Percentiles rank a stretch among this genome's conserved stretches.
These are phyloP conservation scores for Latrodectus geometricus DNA, from an alignment of 1,140 invertebrate genomes.

Conservation along the genomic window DNA sequence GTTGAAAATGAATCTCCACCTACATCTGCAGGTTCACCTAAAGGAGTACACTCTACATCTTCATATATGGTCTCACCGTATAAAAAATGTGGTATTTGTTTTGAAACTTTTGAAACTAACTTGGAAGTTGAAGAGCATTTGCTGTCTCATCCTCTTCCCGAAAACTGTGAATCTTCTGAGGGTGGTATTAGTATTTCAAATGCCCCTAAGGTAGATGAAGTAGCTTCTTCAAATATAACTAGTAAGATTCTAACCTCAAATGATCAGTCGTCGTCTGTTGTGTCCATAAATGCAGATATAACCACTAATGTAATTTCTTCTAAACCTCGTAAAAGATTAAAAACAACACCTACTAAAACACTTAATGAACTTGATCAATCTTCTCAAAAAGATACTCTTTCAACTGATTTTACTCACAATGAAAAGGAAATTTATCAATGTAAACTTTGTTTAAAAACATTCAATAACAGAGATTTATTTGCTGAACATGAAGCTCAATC, in stretches of 20 bases:
- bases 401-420: no score
- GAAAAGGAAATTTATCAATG: background rate
- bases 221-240: no score
- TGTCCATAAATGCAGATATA: background rate
- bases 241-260: background rate
- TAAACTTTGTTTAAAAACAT: conserved; percentile 31
- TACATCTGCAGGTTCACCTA: background rate
- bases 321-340: background rate
- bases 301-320: background rate
- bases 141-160: background rate
- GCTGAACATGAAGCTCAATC: background rate
- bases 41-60: background rate
- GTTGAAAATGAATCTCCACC: background rate
- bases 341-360: background rate
- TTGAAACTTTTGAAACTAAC: conserved; percentile 11
- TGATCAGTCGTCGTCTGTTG: no score
- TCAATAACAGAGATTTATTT: background rate
- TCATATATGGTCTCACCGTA: background rate
- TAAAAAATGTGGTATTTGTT: conserved; percentile 46
- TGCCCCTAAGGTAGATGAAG: background rate
- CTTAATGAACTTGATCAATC: background rate
- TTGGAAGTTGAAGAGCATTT: conserved; percentile 45
- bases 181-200: background rate
- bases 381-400: background rate
- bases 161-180: background rate